These are phyloP conservation scores for Pristiophorus japonicus DNA, from an alignment of 2,113 vertebrate species.

Conservation along the genomic window DNA sequence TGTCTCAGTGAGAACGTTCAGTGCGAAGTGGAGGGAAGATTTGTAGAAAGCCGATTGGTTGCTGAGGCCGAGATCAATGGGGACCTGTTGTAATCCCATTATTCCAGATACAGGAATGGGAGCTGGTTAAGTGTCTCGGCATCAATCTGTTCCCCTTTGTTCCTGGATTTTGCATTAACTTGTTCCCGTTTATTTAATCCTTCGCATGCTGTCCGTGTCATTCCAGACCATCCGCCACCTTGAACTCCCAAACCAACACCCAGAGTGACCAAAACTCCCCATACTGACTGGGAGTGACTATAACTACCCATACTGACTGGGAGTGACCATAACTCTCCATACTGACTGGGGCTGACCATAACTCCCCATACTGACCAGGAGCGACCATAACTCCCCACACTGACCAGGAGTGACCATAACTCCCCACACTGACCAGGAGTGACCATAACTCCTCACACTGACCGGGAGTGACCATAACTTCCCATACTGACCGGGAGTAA, in stretches of 20 bases:
- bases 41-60: neutral
- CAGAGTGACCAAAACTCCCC: conserved; percentile 33
- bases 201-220: conserved; percentile 58
- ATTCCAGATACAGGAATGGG: neutral
- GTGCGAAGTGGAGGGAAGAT: neutral
- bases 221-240: conserved; percentile 53
- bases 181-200: neutral
- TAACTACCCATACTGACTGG: neutral
- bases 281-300: neutral
- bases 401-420: neutral
- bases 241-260: conserved; percentile 56
- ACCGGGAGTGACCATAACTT: no score
- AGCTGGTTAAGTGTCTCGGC: neutral
- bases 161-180: conserved; percentile 58
- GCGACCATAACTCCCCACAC: neutral
- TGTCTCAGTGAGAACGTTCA: neutral
- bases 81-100: neutral
- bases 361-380: neutral
- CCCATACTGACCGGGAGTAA: neutral
- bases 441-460: no score
- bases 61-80: neutral
- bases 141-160: neutral
- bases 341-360: no score
- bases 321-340: neutral
- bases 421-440: neutral